phyloP scores from a whole-genome alignment of 2,888 invertebrate species.

The Eutolmus rufibarbis region DNA sequence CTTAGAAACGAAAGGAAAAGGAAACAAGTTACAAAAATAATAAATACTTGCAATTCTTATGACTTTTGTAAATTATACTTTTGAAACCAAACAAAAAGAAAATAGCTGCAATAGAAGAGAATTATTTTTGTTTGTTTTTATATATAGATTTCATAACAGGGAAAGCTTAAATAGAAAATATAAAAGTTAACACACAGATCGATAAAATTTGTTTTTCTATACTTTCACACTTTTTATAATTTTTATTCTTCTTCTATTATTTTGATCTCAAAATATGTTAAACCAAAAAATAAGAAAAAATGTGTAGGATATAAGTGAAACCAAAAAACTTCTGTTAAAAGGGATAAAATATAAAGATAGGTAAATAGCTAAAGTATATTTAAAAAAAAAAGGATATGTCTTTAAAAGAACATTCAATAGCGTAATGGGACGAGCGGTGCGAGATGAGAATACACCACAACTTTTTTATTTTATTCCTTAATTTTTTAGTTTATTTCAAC shows the following conservation, averaged over 20 bases:
- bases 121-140: not conserved
- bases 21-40: not conserved
- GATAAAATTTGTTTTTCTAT: not conserved
- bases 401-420: constrained; percentile 12
- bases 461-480: not conserved
- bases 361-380: constrained; percentile 23
- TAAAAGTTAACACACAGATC: not conserved
- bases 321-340: constrained; percentile 33
- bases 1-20: not conserved
- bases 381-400: constrained; percentile 5
- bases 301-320: constrained; percentile 21
- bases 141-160: not conserved
- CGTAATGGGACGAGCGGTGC: not conserved
- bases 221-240: not conserved
- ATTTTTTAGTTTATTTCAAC: not conserved
- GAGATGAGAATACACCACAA: not conserved
- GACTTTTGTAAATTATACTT: not conserved
- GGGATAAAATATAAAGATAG: not conserved
- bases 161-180: not conserved
- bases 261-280: not conserved
- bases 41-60: not conserved
- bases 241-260: not conserved
- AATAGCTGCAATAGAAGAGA: not conserved
- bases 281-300: not conserved
- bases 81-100: not conserved